A percentile compares a stretch with the other conserved stretches of the same genome.
Evolutionary conservation across 2,113 vertebrate species (phyloP).

Genomic region (Chitala chitala): DNA sequence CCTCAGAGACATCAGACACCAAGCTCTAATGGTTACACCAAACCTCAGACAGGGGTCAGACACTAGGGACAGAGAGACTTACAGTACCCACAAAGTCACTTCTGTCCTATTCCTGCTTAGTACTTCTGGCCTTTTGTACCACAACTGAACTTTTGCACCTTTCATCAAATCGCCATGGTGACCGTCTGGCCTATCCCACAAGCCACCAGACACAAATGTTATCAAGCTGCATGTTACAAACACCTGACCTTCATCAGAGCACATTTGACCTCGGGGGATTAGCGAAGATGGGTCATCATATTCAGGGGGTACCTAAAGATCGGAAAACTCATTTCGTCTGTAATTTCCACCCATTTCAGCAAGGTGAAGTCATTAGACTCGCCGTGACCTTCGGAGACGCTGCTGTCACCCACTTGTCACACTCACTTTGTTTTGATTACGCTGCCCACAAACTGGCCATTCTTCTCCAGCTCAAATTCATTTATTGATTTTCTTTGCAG

Average conservation of each 20-base stretch:
- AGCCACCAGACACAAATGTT: conserved; percentile 32
- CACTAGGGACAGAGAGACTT: no score
- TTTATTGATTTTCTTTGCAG: conserved; percentile 22
- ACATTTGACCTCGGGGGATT: conserved; percentile 32
- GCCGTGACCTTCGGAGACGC: background rate
- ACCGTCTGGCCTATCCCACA: background rate
- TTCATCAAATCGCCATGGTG: conserved; percentile 26
- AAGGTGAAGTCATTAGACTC: conserved; percentile 39
- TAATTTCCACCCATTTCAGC: conserved; percentile 36
- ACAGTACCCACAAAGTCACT: background rate
- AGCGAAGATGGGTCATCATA: conserved; percentile 37
- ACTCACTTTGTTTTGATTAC: conserved; percentile 13
- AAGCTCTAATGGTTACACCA: background rate
- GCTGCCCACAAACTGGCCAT: background rate
- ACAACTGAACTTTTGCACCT: conserved; percentile 38
- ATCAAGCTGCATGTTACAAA: conserved; percentile 23
- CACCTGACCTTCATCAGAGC: conserved; percentile 40
- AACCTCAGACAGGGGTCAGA: no score
- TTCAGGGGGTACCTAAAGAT: conserved; percentile 40
- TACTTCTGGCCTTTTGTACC: conserved; percentile 19
- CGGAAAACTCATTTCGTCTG: conserved; percentile 43
- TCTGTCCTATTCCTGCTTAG: background rate
- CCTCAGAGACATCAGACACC: background rate
- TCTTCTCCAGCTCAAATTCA: background rate
- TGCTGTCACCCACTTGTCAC: conserved; percentile 15